Base-by-base conservation (phyloP, 2,888 invertebrate species). In the Artemia sinica region DNA sequence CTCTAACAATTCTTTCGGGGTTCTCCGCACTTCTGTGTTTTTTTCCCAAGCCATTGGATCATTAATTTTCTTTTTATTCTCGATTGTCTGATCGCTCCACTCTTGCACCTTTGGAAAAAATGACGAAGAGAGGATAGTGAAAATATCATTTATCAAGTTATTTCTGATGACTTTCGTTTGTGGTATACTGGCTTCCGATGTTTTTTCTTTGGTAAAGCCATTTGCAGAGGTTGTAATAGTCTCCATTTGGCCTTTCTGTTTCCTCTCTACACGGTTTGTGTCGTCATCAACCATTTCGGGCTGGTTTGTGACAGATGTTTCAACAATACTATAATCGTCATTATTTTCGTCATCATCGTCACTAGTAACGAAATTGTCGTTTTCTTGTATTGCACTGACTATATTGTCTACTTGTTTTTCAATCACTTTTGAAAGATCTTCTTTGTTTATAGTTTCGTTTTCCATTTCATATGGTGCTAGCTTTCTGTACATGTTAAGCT, bases 381-480 rank as follows among this genome's bases (percentile, higher is more conserved):
- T 18, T 28, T 28, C 28, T 28, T 58, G 63, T 18, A 58, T n/a
- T 58, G 63, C 63, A 18, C 28, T 28, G 9, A 58, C 63, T 58
- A 58, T 58, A n/a, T 58, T 28, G 2, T 58, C 63, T 18, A 58
- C 28, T n/a, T 28, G 63, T 28, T 58, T 2, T 28, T 58, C 63
- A n/a, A 58, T n/a, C 9, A 28, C 63, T n/a, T 18, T 28, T 58
- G n/a, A 28, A 28, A 58, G 63, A 58, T 58, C 63, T 10, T 58
- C 63, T 58, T 58, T 58, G 63, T 58, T n/a, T 18, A 58, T 58
- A 28, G 63, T 58, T 58, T 58, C 63, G 63, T 58, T 58, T 10
- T 58, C 63, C 14, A 58, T n/a, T 58, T 58, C 63, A 28, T 18
- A 58, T 28, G 11, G 63, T n/a, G 63, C 28, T 28, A 28, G n/a